Percentiles rank a stretch among this genome's conserved stretches.
These are phyloP conservation scores for Tenualosa ilisha DNA, from an alignment of 2,797 vertebrate species.

Conservation along the genomic window DNA sequence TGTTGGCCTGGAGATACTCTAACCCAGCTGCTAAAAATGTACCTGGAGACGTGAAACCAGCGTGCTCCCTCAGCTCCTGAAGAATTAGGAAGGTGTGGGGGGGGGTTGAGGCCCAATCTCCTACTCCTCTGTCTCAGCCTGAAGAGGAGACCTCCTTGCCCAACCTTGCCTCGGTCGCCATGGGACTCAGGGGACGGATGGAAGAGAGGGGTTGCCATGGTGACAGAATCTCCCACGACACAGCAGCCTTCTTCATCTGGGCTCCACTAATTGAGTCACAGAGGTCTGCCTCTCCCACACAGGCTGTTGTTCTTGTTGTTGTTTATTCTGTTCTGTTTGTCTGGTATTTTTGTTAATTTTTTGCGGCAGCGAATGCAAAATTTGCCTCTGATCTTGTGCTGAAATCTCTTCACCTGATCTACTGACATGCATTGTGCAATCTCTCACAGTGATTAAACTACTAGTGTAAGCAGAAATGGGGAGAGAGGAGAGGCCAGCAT, in stretches of 20 bases:
- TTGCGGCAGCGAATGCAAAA: background rate
- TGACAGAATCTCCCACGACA: slow-evolving; percentile 36
- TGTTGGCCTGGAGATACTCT: background rate
- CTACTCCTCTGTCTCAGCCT: slow-evolving; percentile 15
- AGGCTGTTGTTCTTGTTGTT: background rate
- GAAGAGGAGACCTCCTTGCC: background rate
- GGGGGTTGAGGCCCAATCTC: background rate
- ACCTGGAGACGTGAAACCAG: slow-evolving; percentile 6
- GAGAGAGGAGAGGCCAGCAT: background rate
- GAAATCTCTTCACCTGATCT: background rate
- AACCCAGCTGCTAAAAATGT: slow-evolving; percentile 2
- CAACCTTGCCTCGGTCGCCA: slow-evolving; percentile 20
- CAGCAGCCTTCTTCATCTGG: slow-evolving; percentile 21
- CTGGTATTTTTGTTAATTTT: background rate
- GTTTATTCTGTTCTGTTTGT: background rate
- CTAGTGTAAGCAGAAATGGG: background rate
- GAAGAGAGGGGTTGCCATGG: slow-evolving; percentile 48
- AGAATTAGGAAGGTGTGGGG: background rate
- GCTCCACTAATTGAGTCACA: slow-evolving; percentile 24
- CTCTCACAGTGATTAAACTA: background rate
- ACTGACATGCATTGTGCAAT: background rate
- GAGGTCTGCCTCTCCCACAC: background rate
- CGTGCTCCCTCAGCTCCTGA: no score
- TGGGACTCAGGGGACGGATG: slow-evolving; percentile 10
- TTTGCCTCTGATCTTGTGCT: background rate